Percentiles rank a stretch among this genome's conserved stretches.
phyloP scores from a whole-genome alignment of 2,113 vertebrate species.

The Uropsilus gracilis region DNA sequence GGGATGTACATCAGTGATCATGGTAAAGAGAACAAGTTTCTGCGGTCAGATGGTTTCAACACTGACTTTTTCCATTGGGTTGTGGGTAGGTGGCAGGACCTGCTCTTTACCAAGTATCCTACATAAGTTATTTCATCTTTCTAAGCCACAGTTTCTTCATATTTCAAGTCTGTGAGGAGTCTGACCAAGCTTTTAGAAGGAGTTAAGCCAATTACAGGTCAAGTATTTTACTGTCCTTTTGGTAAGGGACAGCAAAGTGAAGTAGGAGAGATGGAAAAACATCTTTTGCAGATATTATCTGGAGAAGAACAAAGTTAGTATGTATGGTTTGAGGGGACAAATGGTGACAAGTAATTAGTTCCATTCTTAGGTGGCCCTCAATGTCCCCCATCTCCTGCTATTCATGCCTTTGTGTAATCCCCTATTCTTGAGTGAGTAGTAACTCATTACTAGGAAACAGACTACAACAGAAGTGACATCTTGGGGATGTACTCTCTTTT shows the following conservation, averaged over 20 bases:
- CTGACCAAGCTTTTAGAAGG: neutral
- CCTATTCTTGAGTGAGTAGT: neutral
- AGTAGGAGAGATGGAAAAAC: neutral
- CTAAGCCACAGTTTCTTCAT: neutral
- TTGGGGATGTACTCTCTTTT: neutral
- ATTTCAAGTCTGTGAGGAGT: neutral
- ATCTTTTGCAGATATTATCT: neutral
- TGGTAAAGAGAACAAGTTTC: neutral
- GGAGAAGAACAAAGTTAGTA: neutral
- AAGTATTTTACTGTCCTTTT: neutral
- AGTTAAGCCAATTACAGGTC: neutral
- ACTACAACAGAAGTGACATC: neutral
- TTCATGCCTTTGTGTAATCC: neutral
- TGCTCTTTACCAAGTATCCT: neutral
- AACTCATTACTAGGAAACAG: neutral
- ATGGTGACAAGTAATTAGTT: neutral
- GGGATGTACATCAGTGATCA: neutral
- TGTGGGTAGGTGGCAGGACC: neutral
- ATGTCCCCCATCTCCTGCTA: neutral
- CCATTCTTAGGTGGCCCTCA: neutral
- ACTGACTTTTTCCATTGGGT: neutral
- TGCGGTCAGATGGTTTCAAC: neutral
- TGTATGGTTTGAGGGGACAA: neutral
- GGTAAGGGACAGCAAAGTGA: neutral
- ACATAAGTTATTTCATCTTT: neutral